phyloP scores from a whole-genome alignment of 64 coral and sea anemone species.

The Dendronephthya gigantea region DNA sequence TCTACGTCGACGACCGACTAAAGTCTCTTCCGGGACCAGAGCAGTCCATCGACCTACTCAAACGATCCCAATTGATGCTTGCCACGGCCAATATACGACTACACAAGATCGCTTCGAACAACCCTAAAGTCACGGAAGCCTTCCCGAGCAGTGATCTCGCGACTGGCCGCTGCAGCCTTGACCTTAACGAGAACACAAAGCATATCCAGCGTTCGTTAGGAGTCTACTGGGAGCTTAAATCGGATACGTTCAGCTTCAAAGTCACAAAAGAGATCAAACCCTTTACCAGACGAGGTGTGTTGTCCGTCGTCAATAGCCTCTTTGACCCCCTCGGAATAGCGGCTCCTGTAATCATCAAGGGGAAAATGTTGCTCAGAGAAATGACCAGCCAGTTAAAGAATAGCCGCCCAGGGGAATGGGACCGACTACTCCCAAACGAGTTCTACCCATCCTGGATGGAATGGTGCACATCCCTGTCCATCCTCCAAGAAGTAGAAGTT shows the following conservation, averaged over 20 bases:
- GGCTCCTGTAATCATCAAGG: conserved; percentile 34
- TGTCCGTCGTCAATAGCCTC: conserved; percentile 46
- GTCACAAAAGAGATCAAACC: conserved; percentile 31
- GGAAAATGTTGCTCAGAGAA: conserved; percentile 29
- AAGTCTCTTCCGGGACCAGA: not conserved
- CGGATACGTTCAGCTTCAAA: conserved; percentile 43
- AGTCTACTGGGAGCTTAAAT: conserved; percentile 42
- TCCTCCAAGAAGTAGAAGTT: conserved; percentile 22
- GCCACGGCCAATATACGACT: conserved; percentile 40
- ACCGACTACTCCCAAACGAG: conserved; percentile 30
- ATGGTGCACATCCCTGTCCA: conserved; percentile 17
- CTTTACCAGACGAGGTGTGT: conserved; percentile 56
- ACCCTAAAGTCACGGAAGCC: conserved; percentile 23
- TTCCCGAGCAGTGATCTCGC: conserved; percentile 35
- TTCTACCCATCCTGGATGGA: conserved; percentile 23
- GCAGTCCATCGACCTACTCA: conserved; percentile 27
- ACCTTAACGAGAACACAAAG: conserved; percentile 23
- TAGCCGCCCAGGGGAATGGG: conserved; percentile 25
- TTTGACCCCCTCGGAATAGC: conserved; percentile 59
- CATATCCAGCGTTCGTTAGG: conserved; percentile 44
- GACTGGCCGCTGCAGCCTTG: conserved; percentile 18
- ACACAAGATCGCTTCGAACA: conserved; percentile 47
- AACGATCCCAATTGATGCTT: conserved; percentile 27
- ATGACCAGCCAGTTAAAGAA: not conserved
- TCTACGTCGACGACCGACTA: conserved; percentile 41